Evolutionary conservation across 2,888 invertebrate species (phyloP).

Genomic region (Idaea dimidiata): DNA sequence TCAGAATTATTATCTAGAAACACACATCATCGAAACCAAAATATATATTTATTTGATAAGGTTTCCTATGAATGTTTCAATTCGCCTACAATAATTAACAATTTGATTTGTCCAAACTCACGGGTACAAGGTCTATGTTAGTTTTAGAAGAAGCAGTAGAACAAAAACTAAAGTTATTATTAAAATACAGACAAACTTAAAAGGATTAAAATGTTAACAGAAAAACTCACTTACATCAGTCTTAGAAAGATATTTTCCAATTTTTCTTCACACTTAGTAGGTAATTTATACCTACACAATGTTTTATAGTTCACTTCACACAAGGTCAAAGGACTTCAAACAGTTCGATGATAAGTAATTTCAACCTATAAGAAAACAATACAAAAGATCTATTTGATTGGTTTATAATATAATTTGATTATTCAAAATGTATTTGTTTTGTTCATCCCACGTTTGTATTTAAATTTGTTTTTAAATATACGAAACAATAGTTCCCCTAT

Average conservation of each 20-base stretch:
- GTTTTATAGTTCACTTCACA: neutral
- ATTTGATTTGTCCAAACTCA: no score
- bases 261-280: neutral
- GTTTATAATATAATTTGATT: constrained; percentile 1
- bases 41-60: no score
- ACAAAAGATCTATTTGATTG: neutral
- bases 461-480: constrained; percentile 53
- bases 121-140: no score
- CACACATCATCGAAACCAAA: no score
- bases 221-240: neutral
- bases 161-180: neutral
- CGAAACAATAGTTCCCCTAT: constrained; percentile 64
- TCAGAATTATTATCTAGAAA: no score
- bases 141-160: no score
- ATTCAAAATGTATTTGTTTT: constrained; percentile 13
- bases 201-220: neutral
- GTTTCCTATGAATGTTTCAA: no score
- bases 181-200: neutral
- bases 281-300: neutral
- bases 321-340: neutral
- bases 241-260: neutral
- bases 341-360: neutral
- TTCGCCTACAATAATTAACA: no score
- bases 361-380: neutral
- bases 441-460: constrained; percentile 53